Conservation (phyloP, 2,888 invertebrate species). For the Phyllotreta striolata region DNA sequence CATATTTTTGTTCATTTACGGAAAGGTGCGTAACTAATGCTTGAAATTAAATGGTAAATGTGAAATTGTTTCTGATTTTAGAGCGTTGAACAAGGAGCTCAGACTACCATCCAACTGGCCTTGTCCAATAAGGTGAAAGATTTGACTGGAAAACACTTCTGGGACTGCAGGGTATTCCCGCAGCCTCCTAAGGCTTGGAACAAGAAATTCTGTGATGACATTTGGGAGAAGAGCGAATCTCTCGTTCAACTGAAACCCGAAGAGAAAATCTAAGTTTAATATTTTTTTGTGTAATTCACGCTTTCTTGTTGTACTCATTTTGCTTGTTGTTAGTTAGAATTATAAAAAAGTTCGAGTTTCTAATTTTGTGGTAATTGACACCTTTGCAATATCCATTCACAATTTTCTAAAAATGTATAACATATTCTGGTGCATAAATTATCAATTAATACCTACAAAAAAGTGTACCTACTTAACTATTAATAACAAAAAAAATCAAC, state of each 20-base stretch:
- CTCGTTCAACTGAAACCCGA: conserved; percentile 73
- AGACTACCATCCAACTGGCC: conserved; percentile 79
- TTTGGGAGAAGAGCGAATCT: conserved; percentile 85
- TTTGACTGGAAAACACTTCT: conserved; percentile 79
- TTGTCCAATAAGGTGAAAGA: conserved; percentile 77
- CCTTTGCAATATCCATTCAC: too few species aligned
- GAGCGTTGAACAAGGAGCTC: conserved; percentile 79
- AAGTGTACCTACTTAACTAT: too few species aligned
- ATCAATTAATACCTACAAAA: too few species aligned
- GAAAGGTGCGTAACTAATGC: conserved; percentile 45
- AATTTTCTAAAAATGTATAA: too few species aligned
- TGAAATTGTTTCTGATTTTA: conserved; percentile 61
- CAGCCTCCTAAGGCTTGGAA: conserved; percentile 52
- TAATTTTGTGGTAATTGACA: too few species aligned
- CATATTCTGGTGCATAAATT: too few species aligned
- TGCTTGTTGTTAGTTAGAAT: too few species aligned
- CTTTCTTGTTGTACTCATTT: too few species aligned
- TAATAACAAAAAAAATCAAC: too few species aligned
- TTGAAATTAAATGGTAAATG: too few species aligned
- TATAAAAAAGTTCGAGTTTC: too few species aligned
- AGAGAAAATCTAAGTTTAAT: conserved; percentile 59
- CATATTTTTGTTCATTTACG: conserved; percentile 48
- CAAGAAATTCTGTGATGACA: conserved; percentile 69
- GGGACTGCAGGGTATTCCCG: conserved; percentile 70
- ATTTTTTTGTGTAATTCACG: too few species aligned